Percentiles rank a stretch among this genome's conserved stretches.
phyloP scores from a whole-genome alignment of 2,888 invertebrate species.

The Sphaeridia pumilis region DNA sequence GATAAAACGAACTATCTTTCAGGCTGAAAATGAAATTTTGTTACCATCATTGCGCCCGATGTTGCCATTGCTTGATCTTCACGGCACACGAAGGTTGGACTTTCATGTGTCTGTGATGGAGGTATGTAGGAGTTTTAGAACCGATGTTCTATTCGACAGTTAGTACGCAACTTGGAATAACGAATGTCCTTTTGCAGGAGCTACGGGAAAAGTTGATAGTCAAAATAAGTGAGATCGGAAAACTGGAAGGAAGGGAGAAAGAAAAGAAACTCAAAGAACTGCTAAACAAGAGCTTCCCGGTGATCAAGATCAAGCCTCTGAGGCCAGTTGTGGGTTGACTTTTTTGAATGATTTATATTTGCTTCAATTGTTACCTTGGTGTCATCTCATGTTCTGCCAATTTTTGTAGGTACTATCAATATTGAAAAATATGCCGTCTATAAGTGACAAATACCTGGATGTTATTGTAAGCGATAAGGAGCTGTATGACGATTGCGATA shows the following conservation, averaged over 20 bases:
- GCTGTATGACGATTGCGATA: constrained; percentile 84
- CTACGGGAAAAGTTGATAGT: constrained; percentile 58
- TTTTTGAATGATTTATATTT: neutral
- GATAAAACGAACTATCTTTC: constrained; percentile 19
- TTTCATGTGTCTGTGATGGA: constrained; percentile 90
- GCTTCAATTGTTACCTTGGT: neutral
- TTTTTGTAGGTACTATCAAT: constrained; percentile 55
- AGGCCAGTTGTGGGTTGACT: constrained; percentile 66
- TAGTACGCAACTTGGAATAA: constrained; percentile 1
- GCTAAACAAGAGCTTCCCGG: constrained; percentile 81
- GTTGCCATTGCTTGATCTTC: constrained; percentile 85
- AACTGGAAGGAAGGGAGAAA: constrained; percentile 54
- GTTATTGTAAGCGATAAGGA: constrained; percentile 57
- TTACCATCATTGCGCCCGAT: constrained; percentile 87
- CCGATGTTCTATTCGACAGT: neutral
- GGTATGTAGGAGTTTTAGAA: constrained; percentile 43
- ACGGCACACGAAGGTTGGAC: constrained; percentile 80
- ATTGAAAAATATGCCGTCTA: constrained; percentile 79
- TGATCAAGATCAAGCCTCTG: constrained; percentile 77
- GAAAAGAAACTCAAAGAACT: constrained; percentile 81
- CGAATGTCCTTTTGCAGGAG: constrained; percentile 41
- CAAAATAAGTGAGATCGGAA: constrained; percentile 72
- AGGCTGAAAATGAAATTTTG: constrained; percentile 81
- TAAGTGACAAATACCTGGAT: constrained; percentile 68
- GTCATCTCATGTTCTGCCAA: neutral